phyloP scores from a whole-genome alignment of 1,140 invertebrate species.

The Cydia pomonella region DNA sequence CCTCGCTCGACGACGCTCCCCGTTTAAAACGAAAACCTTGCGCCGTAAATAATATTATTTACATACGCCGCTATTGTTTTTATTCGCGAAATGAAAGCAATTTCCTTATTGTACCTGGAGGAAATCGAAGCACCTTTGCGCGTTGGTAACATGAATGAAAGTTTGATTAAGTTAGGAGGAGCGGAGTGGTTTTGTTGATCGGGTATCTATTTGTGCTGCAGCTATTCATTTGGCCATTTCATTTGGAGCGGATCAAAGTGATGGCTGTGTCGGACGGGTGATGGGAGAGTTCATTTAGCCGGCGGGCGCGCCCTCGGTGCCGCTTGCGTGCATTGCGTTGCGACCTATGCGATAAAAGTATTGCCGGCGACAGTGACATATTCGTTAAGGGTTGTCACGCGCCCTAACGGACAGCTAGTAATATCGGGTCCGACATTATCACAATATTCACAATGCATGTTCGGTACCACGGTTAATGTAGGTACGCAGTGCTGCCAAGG shows the following conservation, averaged over 20 bases:
- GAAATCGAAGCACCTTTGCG: conserved; percentile 45
- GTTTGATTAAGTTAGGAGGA: conserved; percentile 40
- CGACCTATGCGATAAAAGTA: conserved; percentile 23
- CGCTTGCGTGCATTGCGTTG: conserved; percentile 28
- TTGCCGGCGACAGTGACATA: conserved; percentile 26
- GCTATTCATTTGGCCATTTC: conserved; percentile 27
- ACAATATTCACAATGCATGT: not conserved
- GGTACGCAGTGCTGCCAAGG: too few species aligned
- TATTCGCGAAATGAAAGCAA: conserved; percentile 59
- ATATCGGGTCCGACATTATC: not conserved
- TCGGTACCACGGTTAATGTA: not conserved
- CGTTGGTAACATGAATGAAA: conserved; percentile 40
- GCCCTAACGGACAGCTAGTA: conserved; percentile 9
- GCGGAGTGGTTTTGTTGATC: conserved; percentile 21
- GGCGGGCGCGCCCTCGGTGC: conserved; percentile 4
- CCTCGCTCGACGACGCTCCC: conserved; percentile 36
- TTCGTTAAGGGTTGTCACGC: conserved; percentile 19
- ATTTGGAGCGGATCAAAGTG: conserved; percentile 24
- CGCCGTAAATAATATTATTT: conserved; percentile 37
- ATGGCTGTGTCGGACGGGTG: conserved; percentile 21
- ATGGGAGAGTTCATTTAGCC: conserved; percentile 32
- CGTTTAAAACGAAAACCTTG: conserved; percentile 27
- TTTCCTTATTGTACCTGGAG: conserved; percentile 52
- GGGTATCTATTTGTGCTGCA: conserved; percentile 15
- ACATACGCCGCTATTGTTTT: conserved; percentile 45